Base-by-base conservation (phyloP, 2,113 vertebrate species). In the Ageneiosus marmoratus region DNA sequence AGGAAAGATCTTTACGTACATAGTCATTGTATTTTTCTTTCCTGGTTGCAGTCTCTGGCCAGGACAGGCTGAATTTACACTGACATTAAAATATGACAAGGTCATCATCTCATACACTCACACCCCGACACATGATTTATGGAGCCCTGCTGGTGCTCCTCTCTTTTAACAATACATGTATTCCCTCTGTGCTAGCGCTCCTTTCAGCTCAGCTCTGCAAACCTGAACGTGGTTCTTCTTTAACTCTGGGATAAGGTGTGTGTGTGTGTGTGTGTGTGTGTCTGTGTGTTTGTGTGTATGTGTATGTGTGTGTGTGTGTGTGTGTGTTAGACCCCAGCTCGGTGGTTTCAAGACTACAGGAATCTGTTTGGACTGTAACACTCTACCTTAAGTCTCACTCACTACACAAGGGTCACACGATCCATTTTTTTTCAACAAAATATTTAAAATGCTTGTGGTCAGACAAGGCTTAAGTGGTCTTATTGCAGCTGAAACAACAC, bases 61-160 rank as follows among this genome's bases (percentile, higher is more conserved):
- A 80, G 58, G 76, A 77, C 74, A 82, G 53, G 74, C 56, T 73
- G 77, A 76, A 69, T 84, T 79, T 63, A 46, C 70, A 80, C 74
- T 83, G 83, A 88, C 89, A 87, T 84, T 73, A 86, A 88, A 86
- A 70, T 84, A 82, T 89, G 86, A 87, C 88, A 89, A 87, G 88
- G 86, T 89, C 83, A 89, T 89, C 88, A 83, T 87, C 84, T 83
- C 53, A 77, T 78, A 82, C 84, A 82, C 70, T 87, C 70, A 80
- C 81, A 83, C 32, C 3, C 56, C 37, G 79, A 78, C 83, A 79
- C 55, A 87, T 89, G 86, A 87, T 86, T 89, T 86, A 89, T 89
- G 84, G 55, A 80, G 63, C 82, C 73, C 79, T 58, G 76, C 80
- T 77, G n/a, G 69, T 76, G 78, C 41, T 56, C 34, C 55, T 70